Base-by-base conservation (phyloP, 2,797 vertebrate genomes). In the Tenualosa ilisha region DNA sequence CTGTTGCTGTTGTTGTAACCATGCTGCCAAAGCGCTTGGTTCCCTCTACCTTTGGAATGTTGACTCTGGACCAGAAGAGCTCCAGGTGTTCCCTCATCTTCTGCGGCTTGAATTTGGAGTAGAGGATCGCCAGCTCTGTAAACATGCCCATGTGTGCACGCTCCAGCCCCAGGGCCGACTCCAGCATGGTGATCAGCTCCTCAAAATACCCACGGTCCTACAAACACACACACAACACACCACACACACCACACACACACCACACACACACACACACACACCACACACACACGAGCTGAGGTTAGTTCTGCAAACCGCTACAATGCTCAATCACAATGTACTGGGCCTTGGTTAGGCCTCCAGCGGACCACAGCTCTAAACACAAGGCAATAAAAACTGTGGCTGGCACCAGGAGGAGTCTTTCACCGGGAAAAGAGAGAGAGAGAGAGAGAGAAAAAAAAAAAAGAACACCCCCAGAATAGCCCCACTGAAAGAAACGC, bases 91-190 rank as follows among this genome's bases (percentile, higher is more conserved):
- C 98, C 91, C 98, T 97, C 98, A 99, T 99, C 95, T 99, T 99
- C 94, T 99, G 98, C 61, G 98, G 98, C 89, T 99, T 99, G 92
- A 99, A 99, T 91, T 99, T 99, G 86, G 98, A 99, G 92, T 99
- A 99, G 22, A 99, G 97, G 92, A 99, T 99, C 88, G 98, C 98
- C 93, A 99, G 92, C 91, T 99, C 98, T 0, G 98, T 99, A 90
- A 99, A 99, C 98, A 99, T 99, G 3, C 98, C 98, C 98, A 99
- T 99, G 91, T 99, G 98, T 84, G 98, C 98, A n/a, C 98, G 95
- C 87, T 99, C 98, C 89, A 99, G 95, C 0, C 98, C 98, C 82
- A 99, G 91, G 0, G 98, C 98, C 0, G 98, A 97, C 94, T 99
- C 98, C 91, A 99, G 93, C 98, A 99, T 99, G 63, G 97, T 98